Evolutionary conservation across 2,888 invertebrate genomes (phyloP).

Genomic region (Cacoxenus indagator): DNA sequence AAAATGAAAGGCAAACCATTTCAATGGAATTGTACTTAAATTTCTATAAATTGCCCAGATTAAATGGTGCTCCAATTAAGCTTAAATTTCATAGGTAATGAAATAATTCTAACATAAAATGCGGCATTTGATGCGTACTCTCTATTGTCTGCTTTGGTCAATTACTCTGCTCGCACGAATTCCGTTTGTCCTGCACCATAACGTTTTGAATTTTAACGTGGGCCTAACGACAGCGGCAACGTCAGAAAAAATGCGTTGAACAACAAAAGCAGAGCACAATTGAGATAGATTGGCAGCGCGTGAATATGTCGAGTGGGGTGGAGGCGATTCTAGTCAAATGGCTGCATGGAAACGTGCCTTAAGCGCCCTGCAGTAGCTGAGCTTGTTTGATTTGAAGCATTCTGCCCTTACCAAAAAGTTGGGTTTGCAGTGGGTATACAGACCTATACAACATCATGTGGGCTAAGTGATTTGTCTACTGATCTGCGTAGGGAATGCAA

Average conservation of each 20-base stretch:
- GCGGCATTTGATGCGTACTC: background rate
- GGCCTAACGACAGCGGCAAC: background rate
- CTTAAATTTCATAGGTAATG: background rate
- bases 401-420: too few relatives aligned
- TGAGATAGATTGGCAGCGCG: background rate
- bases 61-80: background rate
- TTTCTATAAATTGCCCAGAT: background rate
- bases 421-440: too few relatives aligned
- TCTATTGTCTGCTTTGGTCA: background rate
- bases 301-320: background rate
- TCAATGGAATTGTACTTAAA: background rate
- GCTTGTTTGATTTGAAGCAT: too few relatives aligned
- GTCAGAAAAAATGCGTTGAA: background rate
- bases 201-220: background rate
- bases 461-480: too few relatives aligned
- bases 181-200: background rate
- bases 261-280: background rate
- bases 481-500: too few relatives aligned
- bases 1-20: too few relatives aligned
- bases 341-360: background rate
- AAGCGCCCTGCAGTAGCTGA: background rate
- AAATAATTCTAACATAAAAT: background rate
- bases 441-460: too few relatives aligned
- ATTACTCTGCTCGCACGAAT: background rate
- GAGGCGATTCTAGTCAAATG: background rate